Evolutionary conservation across 2,888 invertebrate genomes (phyloP), one percentile per base, ranked within the genome.

Genomic region (Xestia c-nigrum): DNA sequence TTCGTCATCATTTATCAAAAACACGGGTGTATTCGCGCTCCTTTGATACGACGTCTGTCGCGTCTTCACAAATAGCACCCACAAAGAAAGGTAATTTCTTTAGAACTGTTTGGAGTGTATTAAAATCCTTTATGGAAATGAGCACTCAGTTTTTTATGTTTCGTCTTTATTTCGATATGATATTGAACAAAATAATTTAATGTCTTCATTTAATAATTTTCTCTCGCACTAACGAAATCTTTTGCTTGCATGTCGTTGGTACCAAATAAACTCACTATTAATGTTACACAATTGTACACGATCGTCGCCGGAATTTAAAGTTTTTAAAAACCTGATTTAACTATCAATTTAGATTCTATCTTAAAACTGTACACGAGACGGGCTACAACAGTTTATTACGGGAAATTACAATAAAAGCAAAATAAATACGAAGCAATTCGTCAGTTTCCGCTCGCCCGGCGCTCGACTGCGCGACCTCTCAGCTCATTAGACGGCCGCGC

Each of bases 41-140:
- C 83, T 90, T 90, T 91, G 91, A 91, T 64, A 64, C 84, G 69
- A 21, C 88, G 87, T 88, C 88, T 89, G 86, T 85, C 88, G 85
- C 86, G 85, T 68, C 84, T 85, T 86, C 85, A 80, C 86, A 82
- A 84, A 88, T 81, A 76, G 59, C 65, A 78, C 67, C 47, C 77
- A 80, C 83, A 86, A 89, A 91, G 87, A 86, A 85, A 90, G 91
- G 91, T 90, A 90, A 92, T 92, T 92, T 92, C 87, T 88, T 76
- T 76, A 85, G 83, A 87, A 88, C 85, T 86, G 86, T 85, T 83
- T 67, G 80, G 81, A 81, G 74, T 85, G 87, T 90, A 89, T 89
- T 91, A 78, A 81, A 89, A 89, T 90, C 85, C 79, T 83, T 88
- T 89, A 88, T 86, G 81, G 72, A 85, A 85, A 87, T 83, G 80